Evolutionary conservation across 1,140 invertebrate genomes (phyloP).

Genomic region (Bombyx mandarina): DNA sequence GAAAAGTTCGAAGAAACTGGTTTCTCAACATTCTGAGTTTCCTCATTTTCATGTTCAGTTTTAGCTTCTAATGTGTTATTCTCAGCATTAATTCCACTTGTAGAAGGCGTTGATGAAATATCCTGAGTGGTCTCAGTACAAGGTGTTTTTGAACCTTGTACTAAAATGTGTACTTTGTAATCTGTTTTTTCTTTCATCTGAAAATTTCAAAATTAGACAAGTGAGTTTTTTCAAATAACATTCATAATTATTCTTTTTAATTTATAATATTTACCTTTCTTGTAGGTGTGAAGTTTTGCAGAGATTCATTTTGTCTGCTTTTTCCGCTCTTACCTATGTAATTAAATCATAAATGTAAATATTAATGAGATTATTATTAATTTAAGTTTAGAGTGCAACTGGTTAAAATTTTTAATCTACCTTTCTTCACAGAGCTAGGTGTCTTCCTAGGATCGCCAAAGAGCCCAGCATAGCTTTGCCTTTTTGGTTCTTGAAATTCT

Average conservation of each 20-base stretch:
- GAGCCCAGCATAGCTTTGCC: slow-evolving; percentile 69
- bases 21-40: slow-evolving; percentile 12
- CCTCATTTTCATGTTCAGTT: slow-evolving; percentile 20
- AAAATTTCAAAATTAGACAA: slow-evolving; percentile 22
- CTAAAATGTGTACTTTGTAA: slow-evolving; percentile 74
- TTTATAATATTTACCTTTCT: slow-evolving; percentile 35
- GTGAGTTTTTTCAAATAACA: not conserved
- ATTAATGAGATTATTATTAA: slow-evolving; percentile 1
- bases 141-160: slow-evolving; percentile 60
- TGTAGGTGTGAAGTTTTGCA: slow-evolving; percentile 27
- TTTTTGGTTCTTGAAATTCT: slow-evolving; percentile 75
- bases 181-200: slow-evolving; percentile 71
- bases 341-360: slow-evolving; percentile 7
- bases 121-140: slow-evolving; percentile 21
- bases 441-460: slow-evolving; percentile 69
- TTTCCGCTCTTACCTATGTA: slow-evolving; percentile 22
- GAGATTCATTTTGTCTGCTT: slow-evolving; percentile 23
- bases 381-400: not conserved
- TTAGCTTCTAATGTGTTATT: slow-evolving; percentile 13
- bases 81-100: slow-evolving; percentile 34
- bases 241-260: slow-evolving; percentile 1
- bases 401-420: slow-evolving; percentile 9
- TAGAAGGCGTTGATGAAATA: slow-evolving; percentile 33
- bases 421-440: slow-evolving; percentile 37
- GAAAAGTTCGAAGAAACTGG: slow-evolving; percentile 9